phyloP scores from a whole-genome alignment of 2,888 invertebrate species.

The Listrodromus nycthemerus region DNA sequence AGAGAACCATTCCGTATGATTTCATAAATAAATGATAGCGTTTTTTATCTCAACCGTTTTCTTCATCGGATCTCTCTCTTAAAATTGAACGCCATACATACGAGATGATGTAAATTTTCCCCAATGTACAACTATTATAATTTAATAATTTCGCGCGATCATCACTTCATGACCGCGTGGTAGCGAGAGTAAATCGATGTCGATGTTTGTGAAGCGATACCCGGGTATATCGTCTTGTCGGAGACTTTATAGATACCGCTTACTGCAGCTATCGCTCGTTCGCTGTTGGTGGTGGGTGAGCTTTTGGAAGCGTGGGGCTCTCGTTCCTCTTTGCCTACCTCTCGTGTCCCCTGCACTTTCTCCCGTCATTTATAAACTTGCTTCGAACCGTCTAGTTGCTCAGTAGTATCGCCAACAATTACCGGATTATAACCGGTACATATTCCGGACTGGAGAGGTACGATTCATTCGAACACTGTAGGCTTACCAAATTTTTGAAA shows the following conservation, averaged over 20 bases:
- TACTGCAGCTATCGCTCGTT: background rate
- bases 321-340: conserved; percentile 53
- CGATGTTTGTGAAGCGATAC: too few relatives aligned
- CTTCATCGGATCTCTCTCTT: background rate
- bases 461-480: background rate
- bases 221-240: too few relatives aligned
- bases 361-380: conserved; percentile 83
- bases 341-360: conserved; percentile 78
- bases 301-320: conserved; percentile 70
- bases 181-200: too few relatives aligned
- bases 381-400: conserved; percentile 77
- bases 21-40: background rate
- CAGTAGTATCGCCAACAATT: conserved; percentile 79
- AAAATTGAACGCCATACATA: background rate
- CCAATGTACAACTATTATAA: too few relatives aligned
- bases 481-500: background rate
- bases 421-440: conserved; percentile 69
- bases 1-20: background rate
- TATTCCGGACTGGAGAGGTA: conserved; percentile 57
- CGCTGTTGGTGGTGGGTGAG: conserved; percentile 37
- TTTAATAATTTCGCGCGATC: too few relatives aligned
- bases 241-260: background rate
- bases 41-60: background rate
- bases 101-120: background rate
- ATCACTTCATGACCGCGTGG: too few relatives aligned